A percentile compares a stretch with the other conserved stretches of the same genome.
These are phyloP conservation scores for Zonitis immaculata DNA, from an alignment of 2,888 invertebrate genomes.

Conservation along the genomic window DNA sequence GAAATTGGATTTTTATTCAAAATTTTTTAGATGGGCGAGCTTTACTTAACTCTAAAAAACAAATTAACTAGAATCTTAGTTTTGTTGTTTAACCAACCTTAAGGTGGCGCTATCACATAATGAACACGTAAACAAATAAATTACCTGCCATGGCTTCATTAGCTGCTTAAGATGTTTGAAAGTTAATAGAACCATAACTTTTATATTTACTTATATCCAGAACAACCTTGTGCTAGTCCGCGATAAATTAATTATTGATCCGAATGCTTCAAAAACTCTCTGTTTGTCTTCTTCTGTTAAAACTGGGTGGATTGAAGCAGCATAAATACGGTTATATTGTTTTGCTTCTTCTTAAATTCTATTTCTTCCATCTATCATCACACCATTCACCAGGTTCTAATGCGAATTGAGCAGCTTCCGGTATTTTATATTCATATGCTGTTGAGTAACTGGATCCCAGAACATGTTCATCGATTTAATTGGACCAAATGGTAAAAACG, in stretches of 20 bases:
- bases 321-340: conserved; percentile 94
- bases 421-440: conserved; percentile 99
- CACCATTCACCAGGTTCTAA: conserved; percentile 99
- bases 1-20: no score
- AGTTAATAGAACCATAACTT: conserved; percentile 98
- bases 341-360: conserved; percentile 98
- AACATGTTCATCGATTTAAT: conserved; percentile 99
- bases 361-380: conserved; percentile 95
- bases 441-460: conserved; percentile 98
- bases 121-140: conserved; percentile 91
- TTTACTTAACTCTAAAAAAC: no score
- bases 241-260: conserved; percentile 92
- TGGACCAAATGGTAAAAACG: conserved; percentile 97
- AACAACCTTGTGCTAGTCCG: conserved; percentile 86
- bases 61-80: no score
- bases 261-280: conserved; percentile 99
- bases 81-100: no score
- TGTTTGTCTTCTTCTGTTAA: conserved; percentile 96
- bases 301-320: conserved; percentile 96
- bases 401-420: conserved; percentile 97
- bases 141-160: conserved; percentile 96
- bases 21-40: no score
- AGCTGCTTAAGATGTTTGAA: conserved; percentile 86
- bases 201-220: conserved; percentile 87
- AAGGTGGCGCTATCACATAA: conserved; percentile 96